phyloP scores from a whole-genome alignment of 2,888 invertebrate genomes.

The Operophtera brumata region DNA sequence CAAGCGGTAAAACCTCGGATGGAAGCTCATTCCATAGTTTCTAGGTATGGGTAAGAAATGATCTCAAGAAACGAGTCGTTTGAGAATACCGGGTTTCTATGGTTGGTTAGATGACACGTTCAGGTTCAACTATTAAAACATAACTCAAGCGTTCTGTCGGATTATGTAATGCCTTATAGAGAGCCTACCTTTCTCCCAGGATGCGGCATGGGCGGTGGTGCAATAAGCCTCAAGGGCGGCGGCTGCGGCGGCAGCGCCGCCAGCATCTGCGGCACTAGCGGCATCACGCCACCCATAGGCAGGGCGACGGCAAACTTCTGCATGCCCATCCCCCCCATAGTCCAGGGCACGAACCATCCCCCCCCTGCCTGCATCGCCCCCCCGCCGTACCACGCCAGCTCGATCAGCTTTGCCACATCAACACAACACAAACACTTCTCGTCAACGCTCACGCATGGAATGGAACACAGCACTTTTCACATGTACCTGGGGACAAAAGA shows the following conservation, averaged over 20 bases:
- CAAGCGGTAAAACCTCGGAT: too few species aligned
- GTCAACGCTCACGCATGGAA: conserved; percentile 36
- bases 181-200: conserved; percentile 66
- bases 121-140: too few species aligned
- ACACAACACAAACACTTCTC: conserved; percentile 45
- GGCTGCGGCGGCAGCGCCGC: conserved; percentile 69
- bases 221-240: conserved; percentile 67
- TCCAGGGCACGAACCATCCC: conserved; percentile 74
- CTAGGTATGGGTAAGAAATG: too few species aligned
- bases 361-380: conserved; percentile 76
- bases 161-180: too few species aligned
- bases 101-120: too few species aligned
- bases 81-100: too few species aligned
- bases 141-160: too few species aligned
- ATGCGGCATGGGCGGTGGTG: conserved; percentile 64
- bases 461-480: conserved; percentile 49
- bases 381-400: conserved; percentile 79
- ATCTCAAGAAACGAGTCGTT: too few species aligned
- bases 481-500: conserved; percentile 65
- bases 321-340: conserved; percentile 76
- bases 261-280: conserved; percentile 67
- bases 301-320: conserved; percentile 76
- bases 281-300: conserved; percentile 74
- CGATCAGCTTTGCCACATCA: conserved; percentile 69
- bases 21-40: too few species aligned